A percentile compares a stretch with the other conserved stretches of the same genome.
Conservation (phyloP, 2,888 invertebrate species). For the Torymus tubicola region DNA sequence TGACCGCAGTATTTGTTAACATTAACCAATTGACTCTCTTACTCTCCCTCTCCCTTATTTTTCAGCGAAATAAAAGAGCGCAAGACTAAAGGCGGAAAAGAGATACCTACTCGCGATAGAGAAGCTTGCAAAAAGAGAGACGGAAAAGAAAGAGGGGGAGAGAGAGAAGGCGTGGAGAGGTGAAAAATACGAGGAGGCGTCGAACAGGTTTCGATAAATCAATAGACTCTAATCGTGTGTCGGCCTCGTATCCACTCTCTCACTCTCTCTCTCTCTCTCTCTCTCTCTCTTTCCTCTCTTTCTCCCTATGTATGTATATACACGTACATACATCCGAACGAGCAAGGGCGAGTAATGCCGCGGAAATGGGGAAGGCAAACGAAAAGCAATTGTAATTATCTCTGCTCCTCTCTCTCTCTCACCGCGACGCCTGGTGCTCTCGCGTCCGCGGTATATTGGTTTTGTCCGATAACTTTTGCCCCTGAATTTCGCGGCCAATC, state of each 20-base stretch:
- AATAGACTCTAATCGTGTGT: conserved; percentile 51
- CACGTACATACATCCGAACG: too few species aligned
- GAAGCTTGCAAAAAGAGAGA: too few species aligned
- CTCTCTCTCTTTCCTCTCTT: too few species aligned
- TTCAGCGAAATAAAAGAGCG: too few species aligned
- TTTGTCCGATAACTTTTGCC: conserved; percentile 31
- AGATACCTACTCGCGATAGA: too few species aligned
- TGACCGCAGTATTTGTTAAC: too few species aligned
- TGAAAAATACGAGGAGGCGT: conserved; percentile 43
- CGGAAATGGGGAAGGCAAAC: conserved; percentile 54
- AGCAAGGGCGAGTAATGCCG: conserved; percentile 9
- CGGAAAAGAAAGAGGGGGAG: neutral
- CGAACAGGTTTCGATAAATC: conserved; percentile 52
- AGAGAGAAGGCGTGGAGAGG: neutral
- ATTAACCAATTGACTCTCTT: too few species aligned
- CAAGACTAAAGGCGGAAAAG: too few species aligned
- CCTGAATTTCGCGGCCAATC: conserved; percentile 6
- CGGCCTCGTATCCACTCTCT: conserved; percentile 4
- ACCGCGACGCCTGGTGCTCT: too few species aligned
- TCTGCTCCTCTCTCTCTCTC: neutral
- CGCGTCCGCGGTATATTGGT: conserved; percentile 25
- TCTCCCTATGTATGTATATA: too few species aligned
- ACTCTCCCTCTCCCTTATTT: too few species aligned
- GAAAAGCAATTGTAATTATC: conserved; percentile 59
- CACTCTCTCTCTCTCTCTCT: too few species aligned